These are phyloP conservation scores for Halesus radiatus DNA, from an alignment of 1,140 invertebrate species.

Conservation along the genomic window DNA sequence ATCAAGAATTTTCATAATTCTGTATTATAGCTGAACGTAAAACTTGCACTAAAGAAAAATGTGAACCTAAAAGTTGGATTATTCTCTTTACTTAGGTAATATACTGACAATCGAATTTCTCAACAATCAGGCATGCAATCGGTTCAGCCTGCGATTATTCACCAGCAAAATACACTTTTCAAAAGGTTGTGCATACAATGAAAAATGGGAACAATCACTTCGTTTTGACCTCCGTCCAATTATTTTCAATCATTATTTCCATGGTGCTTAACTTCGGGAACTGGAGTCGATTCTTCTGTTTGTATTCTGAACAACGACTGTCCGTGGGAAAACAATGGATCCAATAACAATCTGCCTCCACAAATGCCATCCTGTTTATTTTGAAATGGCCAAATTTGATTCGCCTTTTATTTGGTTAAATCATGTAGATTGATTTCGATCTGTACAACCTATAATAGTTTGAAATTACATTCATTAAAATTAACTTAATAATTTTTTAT, in stretches of 20 bases:
- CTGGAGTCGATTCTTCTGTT: conserved; percentile 10
- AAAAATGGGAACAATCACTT: conserved; percentile 39
- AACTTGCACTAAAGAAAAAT: no score
- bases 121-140: conserved; percentile 10
- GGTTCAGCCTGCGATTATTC: background rate
- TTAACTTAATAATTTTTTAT: no score
- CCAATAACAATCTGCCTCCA: background rate
- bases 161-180: conserved; percentile 6
- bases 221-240: conserved; percentile 33
- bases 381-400: background rate
- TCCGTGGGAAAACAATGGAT: conserved; percentile 11
- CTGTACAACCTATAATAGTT: no score
- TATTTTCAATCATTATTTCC: conserved; percentile 25
- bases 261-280: conserved; percentile 16
- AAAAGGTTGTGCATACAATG: conserved; percentile 19
- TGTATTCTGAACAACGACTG: background rate
- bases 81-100: no score
- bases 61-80: no score
- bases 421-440: no score
- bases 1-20: no score
- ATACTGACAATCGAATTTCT: no score
- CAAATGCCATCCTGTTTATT: conserved; percentile 29
- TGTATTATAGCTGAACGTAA: no score
- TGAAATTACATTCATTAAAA: no score
- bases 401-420: background rate